Base-by-base conservation (phyloP, 92 coral and sea anemone species). In the Chrysogorgia sp. region DNA sequence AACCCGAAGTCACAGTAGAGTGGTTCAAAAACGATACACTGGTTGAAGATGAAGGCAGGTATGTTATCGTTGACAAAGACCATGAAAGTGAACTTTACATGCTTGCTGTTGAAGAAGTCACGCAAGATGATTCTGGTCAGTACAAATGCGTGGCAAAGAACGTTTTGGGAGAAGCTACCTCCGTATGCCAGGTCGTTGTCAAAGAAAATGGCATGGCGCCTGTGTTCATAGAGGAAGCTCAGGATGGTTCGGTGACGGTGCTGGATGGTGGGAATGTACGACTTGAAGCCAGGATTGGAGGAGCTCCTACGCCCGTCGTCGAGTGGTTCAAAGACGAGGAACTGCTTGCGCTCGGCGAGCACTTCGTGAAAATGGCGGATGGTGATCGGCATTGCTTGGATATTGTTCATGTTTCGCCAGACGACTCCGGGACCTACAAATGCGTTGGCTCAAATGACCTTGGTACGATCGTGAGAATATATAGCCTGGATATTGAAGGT, bases 401-500 rank as follows among this genome's bases (percentile, higher is more conserved):
- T 68, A 68, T 84, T 34, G 81, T 76, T 34, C 81, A 84, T 75
- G 79, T 81, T 49, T 67, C 88, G 22, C 65, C 71, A n/a, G 40
- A 34, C 2, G 88, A 84, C 68, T 80, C 81, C 37, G 88, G 83
- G 41, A 61, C 76, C 6, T 84, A 84, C 65, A 84, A 77, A 77
- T 84, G 88, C 47, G 74, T 77, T 50, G 83, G 79, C 10, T 47
- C 64, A n/a, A 89, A 84, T 84, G 77, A 88, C 25, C 92, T 91
- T 15, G 98, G 98, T 2, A 88, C 87, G 31, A 81, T 82, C 10
- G 88, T 91, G 20, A 82, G 98, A 55, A 85, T 88, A n/a, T 91
- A 89, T 71, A 85, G 92, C 52, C 90, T 93, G 17, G 90, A 85
- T 45, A 85, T 93, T 24, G 93, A 93, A 40, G 89, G 98, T 87